These are phyloP conservation scores for Nasonia longicornis DNA, from an alignment of 1,140 invertebrate genomes.

Conservation along the genomic window DNA sequence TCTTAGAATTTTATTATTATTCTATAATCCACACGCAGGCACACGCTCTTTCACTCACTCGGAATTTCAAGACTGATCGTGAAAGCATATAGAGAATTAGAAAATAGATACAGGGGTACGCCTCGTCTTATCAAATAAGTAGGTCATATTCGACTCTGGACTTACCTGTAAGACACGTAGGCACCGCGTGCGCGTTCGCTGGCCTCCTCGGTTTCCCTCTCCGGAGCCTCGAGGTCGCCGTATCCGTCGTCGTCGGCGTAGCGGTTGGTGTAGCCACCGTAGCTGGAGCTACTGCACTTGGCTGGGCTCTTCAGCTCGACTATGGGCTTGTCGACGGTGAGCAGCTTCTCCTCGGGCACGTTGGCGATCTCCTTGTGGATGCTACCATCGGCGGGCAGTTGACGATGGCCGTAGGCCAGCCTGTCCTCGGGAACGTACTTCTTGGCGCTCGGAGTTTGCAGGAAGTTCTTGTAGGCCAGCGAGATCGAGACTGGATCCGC, in stretches of 20 bases:
- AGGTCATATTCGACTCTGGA: background rate
- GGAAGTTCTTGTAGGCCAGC: slow-evolving; percentile 59
- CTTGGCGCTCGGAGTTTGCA: background rate
- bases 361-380: slow-evolving; percentile 52
- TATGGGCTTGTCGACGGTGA: slow-evolving; percentile 63
- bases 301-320: slow-evolving; percentile 52
- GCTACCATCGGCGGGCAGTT: slow-evolving; percentile 58
- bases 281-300: background rate
- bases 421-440: slow-evolving; percentile 63
- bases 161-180: background rate
- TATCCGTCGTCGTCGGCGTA: background rate
- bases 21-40: no score
- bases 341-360: slow-evolving; percentile 66
- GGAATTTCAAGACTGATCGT: background rate
- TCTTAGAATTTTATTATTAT: no score
- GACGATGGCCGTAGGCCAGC: slow-evolving; percentile 63
- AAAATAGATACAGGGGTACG: no score
- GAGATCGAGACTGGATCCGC: slow-evolving; percentile 67
- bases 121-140: background rate
- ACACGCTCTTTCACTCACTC: no score
- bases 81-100: no score
- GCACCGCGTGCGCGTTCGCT: background rate
- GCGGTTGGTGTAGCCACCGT: background rate
- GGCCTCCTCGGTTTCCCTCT: background rate
- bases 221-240: background rate